Base-by-base conservation (phyloP, 2,888 invertebrate species). In the Trilocha varians region DNA sequence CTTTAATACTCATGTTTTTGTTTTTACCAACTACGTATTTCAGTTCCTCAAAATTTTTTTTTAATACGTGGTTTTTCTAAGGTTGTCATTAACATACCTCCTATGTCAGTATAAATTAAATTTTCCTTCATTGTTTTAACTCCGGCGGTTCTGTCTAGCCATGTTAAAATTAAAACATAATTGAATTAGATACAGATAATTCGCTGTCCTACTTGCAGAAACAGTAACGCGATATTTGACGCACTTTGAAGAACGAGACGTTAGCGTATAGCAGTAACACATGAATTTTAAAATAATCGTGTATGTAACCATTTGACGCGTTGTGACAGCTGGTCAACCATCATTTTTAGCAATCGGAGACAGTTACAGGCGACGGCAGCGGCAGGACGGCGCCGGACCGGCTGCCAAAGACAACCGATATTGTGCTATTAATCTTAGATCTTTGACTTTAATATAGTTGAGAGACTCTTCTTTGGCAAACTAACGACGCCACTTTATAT, bases 321-420 rank as follows among this genome's bases (percentile, higher is more conserved):
- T 9, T 34, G 44, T 45, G 33, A 41, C 40, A 46, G 48, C 45
- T 44, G 45, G 43, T 44, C 50, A 50, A 51, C 49, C 47, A 46
- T 59, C 56, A 55, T 54, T 55, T 56, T 56, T 53, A 59, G 54
- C 53, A 42, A 49, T 47, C 45, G 49, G 48, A 42, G 38, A 38
- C 49, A 50, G 52, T 47, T 50, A 55, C 48, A 40, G 45, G 43
- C 44, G 34, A 46, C 40, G 42, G 46, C 32, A 42, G 44, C 43
- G 41, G 32, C 37, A 36, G 36, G 25, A 42, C 46, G 51, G 47
- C 51, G 51, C 46, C 57, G 46, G 32, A 36, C 38, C 49, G 52
- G 48, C 54, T 65, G 62, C 60, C 62, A 58, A 58, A 47, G 54
- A 47, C 51, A 57, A 51, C 48, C 50, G 48, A 50, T 54, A 53